Evolutionary conservation across 2,797 vertebrate species (phyloP).

Genomic region (Anabas testudineus): DNA sequence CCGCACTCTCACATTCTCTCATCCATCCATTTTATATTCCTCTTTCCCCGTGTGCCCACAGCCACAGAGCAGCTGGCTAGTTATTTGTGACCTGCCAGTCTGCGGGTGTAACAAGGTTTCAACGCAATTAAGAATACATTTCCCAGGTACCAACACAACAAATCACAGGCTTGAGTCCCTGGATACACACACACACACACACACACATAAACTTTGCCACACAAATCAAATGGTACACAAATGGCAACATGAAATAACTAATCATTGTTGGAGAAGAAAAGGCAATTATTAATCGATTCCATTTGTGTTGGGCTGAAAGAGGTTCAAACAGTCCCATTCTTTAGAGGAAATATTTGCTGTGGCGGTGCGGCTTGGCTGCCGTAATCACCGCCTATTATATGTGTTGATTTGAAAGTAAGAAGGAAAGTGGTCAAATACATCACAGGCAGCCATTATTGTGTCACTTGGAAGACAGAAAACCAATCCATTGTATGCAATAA

Average conservation of each 20-base stretch:
- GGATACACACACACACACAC: slow-evolving; percentile 29
- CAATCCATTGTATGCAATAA: slow-evolving; percentile 65
- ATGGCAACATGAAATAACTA: slow-evolving; percentile 79
- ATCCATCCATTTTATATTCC: slow-evolving; percentile 71
- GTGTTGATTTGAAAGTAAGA: slow-evolving; percentile 78
- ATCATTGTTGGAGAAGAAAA: slow-evolving; percentile 75
- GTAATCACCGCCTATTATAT: slow-evolving; percentile 81
- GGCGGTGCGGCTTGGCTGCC: slow-evolving; percentile 58
- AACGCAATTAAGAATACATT: slow-evolving; percentile 84
- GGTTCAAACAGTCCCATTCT: slow-evolving; percentile 77
- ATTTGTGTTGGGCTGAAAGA: slow-evolving; percentile 80
- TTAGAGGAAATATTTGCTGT: slow-evolving; percentile 78
- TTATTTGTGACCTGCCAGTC: slow-evolving; percentile 83
- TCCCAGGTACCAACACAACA: slow-evolving; percentile 79
- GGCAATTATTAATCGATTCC: slow-evolving; percentile 83
- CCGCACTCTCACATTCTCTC: slow-evolving; percentile 60
- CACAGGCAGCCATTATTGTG: slow-evolving; percentile 74
- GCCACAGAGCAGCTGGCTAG: slow-evolving; percentile 76
- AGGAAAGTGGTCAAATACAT: slow-evolving; percentile 78
- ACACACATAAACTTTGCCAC: slow-evolving; percentile 43
- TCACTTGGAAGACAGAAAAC: slow-evolving; percentile 68
- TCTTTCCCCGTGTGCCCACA: slow-evolving; percentile 55
- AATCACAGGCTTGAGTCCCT: slow-evolving; percentile 70
- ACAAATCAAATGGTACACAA: slow-evolving; percentile 74
- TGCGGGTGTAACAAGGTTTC: slow-evolving; percentile 78